A percentile compares a stretch with the other conserved stretches of the same genome.
Evolutionary conservation across 2,797 vertebrate genomes (phyloP).

Genomic region (Mallotus villosus): DNA sequence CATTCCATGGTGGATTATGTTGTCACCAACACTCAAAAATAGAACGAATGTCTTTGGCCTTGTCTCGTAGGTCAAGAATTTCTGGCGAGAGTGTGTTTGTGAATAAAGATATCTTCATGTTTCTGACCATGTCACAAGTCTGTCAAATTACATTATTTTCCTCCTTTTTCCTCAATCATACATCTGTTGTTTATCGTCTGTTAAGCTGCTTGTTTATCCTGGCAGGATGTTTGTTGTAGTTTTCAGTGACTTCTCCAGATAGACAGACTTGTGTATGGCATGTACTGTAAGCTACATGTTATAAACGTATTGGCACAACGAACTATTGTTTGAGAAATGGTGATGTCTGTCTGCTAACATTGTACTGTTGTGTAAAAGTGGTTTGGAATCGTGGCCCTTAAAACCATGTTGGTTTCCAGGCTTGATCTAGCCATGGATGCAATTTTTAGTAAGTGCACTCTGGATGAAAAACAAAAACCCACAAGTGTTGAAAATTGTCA

Average conservation of each 20-base stretch:
- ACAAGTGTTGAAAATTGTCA: conserved; percentile 35
- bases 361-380: neutral
- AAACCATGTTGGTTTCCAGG: conserved; percentile 2
- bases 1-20: conserved; percentile 33
- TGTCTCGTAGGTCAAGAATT: neutral
- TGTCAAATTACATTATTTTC: neutral
- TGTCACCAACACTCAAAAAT: conserved; percentile 17
- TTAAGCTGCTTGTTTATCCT: neutral
- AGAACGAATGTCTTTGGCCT: neutral
- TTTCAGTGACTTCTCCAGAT: neutral
- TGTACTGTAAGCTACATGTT: neutral
- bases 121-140: neutral
- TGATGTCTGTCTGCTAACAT: neutral
- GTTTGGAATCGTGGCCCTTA: conserved; percentile 10
- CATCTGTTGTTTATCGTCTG: neutral
- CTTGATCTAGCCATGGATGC: conserved; percentile 23
- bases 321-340: neutral
- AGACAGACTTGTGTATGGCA: neutral
- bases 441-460: conserved; percentile 5
- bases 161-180: too few relatives aligned
- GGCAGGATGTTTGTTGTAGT: neutral
- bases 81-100: neutral
- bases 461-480: conserved; percentile 24
- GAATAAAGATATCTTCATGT: neutral
- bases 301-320: neutral